phyloP scores from a whole-genome alignment of 2,797 vertebrate genomes.

The Chloroceryle inda region DNA sequence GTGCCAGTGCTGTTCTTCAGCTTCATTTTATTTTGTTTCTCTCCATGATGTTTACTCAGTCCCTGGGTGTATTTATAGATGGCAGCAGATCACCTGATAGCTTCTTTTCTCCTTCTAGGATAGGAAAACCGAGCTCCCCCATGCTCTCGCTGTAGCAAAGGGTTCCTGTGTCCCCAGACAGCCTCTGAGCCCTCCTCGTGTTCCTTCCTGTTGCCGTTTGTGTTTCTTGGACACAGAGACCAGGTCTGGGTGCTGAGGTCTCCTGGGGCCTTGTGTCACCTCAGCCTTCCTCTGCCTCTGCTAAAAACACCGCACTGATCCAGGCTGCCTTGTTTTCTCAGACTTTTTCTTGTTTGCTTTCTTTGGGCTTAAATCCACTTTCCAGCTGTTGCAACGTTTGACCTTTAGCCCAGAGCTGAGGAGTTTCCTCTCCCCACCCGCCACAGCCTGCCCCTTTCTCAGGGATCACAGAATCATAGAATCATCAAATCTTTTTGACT shows the following conservation, averaged over 20 bases:
- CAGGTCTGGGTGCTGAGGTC: background rate
- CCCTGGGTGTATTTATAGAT: slow-evolving; percentile 48
- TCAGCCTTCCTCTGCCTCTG: background rate
- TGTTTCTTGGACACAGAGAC: background rate
- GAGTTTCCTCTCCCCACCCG: background rate
- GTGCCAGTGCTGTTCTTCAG: background rate
- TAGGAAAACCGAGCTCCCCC: background rate
- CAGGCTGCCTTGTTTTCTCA: background rate
- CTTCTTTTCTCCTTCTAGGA: slow-evolving; percentile 43
- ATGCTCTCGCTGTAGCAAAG: background rate
- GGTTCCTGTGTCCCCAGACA: background rate
- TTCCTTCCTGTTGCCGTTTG: background rate
- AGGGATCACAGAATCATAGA: background rate
- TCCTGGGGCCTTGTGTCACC: background rate
- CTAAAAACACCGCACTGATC: rapidly evolving
- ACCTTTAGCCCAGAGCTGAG: background rate
- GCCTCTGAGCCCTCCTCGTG: background rate
- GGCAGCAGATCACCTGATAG: background rate
- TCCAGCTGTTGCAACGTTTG: background rate
- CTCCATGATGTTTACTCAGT: slow-evolving; percentile 19
- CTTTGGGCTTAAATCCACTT: background rate
- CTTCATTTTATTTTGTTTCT: slow-evolving; percentile 3
- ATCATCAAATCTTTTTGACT: background rate
- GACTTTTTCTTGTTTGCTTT: background rate
- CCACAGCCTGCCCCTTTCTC: background rate